These are phyloP conservation scores for Mactra quadrangularis DNA, from an alignment of 1,140 invertebrate species.

Conservation along the genomic window DNA sequence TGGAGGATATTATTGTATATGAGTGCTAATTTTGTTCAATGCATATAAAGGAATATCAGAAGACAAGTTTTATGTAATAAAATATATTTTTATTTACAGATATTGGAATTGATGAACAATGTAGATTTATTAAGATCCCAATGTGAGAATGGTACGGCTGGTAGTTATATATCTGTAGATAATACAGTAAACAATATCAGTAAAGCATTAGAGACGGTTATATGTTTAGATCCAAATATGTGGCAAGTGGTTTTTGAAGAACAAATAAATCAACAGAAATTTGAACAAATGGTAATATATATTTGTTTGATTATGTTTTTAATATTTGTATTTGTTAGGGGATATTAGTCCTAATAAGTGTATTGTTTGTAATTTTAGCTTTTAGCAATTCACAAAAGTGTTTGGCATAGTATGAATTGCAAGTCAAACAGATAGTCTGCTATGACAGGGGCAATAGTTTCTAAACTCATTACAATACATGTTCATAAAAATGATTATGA, in stretches of 20 bases:
- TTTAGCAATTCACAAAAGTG: not conserved
- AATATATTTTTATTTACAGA: too few relatives aligned
- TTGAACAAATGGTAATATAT: constrained; percentile 7
- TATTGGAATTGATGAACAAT: not conserved
- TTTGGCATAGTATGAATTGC: not conserved
- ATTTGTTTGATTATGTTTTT: not conserved
- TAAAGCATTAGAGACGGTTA: constrained; percentile 1
- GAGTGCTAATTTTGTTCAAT: too few relatives aligned
- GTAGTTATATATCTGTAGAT: not conserved
- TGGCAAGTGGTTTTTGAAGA: constrained; percentile 3
- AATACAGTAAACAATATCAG: not conserved
- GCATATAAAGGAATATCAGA: too few relatives aligned
- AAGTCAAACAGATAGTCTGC: not conserved
- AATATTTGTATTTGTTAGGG: not conserved
- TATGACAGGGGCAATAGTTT: too few relatives aligned
- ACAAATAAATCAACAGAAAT: constrained; percentile 1
- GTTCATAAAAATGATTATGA: too few relatives aligned
- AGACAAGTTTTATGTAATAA: too few relatives aligned
- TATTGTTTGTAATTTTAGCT: not conserved
- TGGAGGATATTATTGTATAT: too few relatives aligned
- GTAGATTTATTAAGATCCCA: not conserved
- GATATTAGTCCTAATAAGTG: not conserved
- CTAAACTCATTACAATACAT: not conserved
- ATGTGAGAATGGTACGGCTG: constrained; percentile 5
- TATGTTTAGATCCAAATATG: constrained; percentile 10